Evolutionary conservation across 2,797 vertebrate species (phyloP), one percentile per base, ranked within the genome.

Genomic region (Glossophaga mutica): DNA sequence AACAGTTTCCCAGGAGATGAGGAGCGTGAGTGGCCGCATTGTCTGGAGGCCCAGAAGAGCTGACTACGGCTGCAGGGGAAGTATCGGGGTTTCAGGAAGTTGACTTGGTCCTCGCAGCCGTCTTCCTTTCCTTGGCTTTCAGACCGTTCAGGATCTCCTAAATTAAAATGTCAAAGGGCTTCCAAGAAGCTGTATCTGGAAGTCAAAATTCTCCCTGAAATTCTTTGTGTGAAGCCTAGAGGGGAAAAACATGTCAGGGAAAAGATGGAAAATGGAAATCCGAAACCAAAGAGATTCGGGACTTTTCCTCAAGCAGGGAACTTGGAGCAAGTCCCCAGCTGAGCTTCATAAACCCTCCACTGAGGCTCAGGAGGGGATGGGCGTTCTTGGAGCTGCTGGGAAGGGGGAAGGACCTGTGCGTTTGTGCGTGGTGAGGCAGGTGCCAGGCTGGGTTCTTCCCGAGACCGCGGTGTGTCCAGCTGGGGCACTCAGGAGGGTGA

Each of bases 361-460:
- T 22, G 73, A 52, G 57, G 11, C 70, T 85, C 37, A 21, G 57
- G 81, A 89, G 74, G 32, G 68, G 55, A 16, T 0, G 0, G 19
- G 9, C 1, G 22, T 52, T 44, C n/a, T 22, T 19, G 15, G 2
- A 73, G 78, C 22, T 26, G 1, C 32, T 1, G 42, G 42, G 34
- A 42, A 44, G 34, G 2, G 4, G 6, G 37, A 15, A 70, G 85
- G 15, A 5, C 14, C 29, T 12, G 32, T 4, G 15, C 7, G 4
- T 1, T 3, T 4, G 68, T 32, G 46, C 50, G 68, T 6, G 3
- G 59, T 0, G 1, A 5, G 21, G 2, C 1, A 1, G 5, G 24
- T 3, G 11, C 55, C 29, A 50, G 32, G 19, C 48, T 19, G 39
- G 52, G 3, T 6, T 34, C 57, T 22, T 39, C 34, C 46, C 0